Evolutionary conservation across 2,888 invertebrate genomes (phyloP), one percentile per base, ranked within the genome.

Genomic region (Xylota sylvarum): DNA sequence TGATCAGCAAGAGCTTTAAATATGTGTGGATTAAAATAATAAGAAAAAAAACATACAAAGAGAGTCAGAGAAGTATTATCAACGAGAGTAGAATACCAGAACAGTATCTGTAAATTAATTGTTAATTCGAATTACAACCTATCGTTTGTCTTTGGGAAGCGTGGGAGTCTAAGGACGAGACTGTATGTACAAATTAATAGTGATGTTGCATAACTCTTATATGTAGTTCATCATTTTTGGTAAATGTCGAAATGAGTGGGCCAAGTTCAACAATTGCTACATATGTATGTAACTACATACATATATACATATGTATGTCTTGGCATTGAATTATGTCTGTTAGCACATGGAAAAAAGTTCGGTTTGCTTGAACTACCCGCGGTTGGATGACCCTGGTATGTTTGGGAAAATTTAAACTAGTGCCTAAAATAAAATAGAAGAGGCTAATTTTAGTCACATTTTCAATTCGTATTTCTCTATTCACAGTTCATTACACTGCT

Each of bases 81-180:
- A 72, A 79, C 70, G 70, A 37, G 62, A 64, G 79, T 64, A 70
- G 79, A 79, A 79, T 79, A 79, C 70, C 62, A 79, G 70, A 79
- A 64, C 62, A 70, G 43, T 14, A 17, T 37, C 70, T 37, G 17
- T 79, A 56, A 79, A 64, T 65, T 46, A 56, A 76, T 79, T 64
- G 70, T 37, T 70, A 52, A 78, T 70, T 52, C n/a, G 46, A 52
- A 69, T 76, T 46, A 56, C 56, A 35, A n/a, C n/a, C n/a, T n/a
- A n/a, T n/a, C n/a, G n/a, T n/a, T n/a, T 19, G 9, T 46, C 4
- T 27, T 9, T 14, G 27, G 43, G 4, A 17, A 12, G 12, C 7
- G 19, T 50, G 64, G 17, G 19, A 23, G 32, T 50, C 17, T 35
- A 48, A 48, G 67, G 52, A 55, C 67, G 37, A 40, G 14, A 5